A percentile compares a stretch with the other conserved stretches of the same genome.
Conservation (phyloP, 2,113 vertebrate genomes). For the Pelobates fuscus region DNA sequence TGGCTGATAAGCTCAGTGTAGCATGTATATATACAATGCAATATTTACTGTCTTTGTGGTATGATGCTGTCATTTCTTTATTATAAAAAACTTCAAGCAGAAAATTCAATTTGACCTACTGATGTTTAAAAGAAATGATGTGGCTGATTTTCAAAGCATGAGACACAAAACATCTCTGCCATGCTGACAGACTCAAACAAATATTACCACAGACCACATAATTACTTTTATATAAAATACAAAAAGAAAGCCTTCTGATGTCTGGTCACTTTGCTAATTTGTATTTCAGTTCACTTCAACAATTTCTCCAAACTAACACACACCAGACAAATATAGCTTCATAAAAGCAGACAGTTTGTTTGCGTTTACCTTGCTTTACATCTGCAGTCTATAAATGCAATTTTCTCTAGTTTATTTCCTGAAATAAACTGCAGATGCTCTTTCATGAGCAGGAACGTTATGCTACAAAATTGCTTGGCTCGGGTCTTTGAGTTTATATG, state of each 20-base stretch:
- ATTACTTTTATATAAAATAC: constrained; percentile 43
- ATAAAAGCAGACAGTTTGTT: not conserved
- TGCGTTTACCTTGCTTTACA: not conserved
- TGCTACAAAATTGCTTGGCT: not conserved
- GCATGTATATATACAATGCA: not conserved
- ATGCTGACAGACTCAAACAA: constrained; percentile 51
- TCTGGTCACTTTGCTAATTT: constrained; percentile 26
- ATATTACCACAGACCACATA: constrained; percentile 49
- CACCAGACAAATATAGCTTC: not conserved
- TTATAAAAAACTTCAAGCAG: constrained; percentile 11
- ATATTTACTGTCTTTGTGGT: not conserved
- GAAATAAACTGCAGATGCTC: constrained; percentile 12
- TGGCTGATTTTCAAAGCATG: constrained; percentile 22
- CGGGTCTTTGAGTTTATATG: not conserved
- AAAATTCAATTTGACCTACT: constrained; percentile 37
- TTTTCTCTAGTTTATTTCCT: constrained; percentile 11
- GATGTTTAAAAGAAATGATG: constrained; percentile 14
- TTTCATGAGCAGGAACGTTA: not conserved
- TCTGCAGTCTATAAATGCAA: constrained; percentile 25
- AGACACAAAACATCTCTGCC: not conserved
- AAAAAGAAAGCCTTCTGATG: constrained; percentile 33
- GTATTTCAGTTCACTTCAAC: not conserved
- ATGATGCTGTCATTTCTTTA: not conserved
- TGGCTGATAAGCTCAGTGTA: not conserved
- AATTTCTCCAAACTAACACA: not conserved